These are phyloP conservation scores for Bruchidius siliquastri DNA, from an alignment of 2,888 invertebrate species.

Conservation along the genomic window DNA sequence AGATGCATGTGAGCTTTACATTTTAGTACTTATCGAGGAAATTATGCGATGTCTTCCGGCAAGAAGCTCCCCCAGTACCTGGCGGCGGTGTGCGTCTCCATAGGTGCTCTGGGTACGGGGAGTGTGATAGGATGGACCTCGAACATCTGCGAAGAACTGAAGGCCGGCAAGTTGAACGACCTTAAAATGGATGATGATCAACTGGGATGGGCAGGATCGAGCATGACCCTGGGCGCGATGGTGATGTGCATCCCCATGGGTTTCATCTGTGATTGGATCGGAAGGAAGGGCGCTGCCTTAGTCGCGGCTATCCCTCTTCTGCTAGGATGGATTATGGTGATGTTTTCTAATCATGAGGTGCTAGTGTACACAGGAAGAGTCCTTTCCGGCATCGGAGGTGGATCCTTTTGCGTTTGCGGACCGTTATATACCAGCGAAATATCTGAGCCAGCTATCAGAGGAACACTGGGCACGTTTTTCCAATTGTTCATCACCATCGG, in stretches of 20 bases:
- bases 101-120: constrained; percentile 71
- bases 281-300: constrained; percentile 67
- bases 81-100: constrained; percentile 51
- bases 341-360: constrained; percentile 57
- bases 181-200: constrained; percentile 43
- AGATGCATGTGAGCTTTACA: too few species aligned
- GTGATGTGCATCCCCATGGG: constrained; percentile 70
- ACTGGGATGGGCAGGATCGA: constrained; percentile 64
- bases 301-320: constrained; percentile 62
- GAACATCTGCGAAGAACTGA: constrained; percentile 55
- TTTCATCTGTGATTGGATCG: constrained; percentile 47
- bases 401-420: constrained; percentile 76
- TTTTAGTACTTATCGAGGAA: too few species aligned
- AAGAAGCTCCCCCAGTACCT: constrained; percentile 56
- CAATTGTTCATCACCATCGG: constrained; percentile 82
- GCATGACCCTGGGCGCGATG: constrained; percentile 68
- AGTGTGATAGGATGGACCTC: constrained; percentile 75
- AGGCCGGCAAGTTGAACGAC: constrained; percentile 44
- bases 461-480: constrained; percentile 76
- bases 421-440: constrained; percentile 86
- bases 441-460: constrained; percentile 76
- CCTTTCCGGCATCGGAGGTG: constrained; percentile 66
- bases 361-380: constrained; percentile 65
- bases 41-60: too few species aligned
- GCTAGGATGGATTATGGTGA: constrained; percentile 68